Percentiles rank a stretch among this genome's conserved stretches.
phyloP scores from a whole-genome alignment of 1,140 invertebrate species.

The Steinernema khuongi region DNA sequence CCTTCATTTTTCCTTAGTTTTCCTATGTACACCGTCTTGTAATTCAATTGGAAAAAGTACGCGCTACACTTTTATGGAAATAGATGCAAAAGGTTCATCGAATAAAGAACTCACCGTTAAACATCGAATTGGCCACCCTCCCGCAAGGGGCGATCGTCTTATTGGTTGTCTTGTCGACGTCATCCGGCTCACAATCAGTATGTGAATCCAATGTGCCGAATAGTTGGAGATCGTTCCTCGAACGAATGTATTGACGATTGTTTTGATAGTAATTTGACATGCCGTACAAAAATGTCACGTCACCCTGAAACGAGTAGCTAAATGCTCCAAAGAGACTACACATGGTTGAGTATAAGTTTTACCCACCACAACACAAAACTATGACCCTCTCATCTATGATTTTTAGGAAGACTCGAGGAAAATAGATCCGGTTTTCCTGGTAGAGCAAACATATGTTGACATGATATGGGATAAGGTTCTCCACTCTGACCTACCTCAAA shows the following conservation, averaged over 20 bases:
- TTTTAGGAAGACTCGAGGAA: no score
- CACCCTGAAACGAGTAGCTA: slow-evolving; percentile 68
- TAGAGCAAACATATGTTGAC: no score
- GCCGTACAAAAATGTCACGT: slow-evolving; percentile 95
- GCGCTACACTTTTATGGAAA: no score
- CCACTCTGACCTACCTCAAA: no score
- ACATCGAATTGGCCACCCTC: slow-evolving; percentile 94
- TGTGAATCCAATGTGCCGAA: slow-evolving; percentile 72
- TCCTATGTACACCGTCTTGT: not conserved
- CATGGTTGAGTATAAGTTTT: no score
- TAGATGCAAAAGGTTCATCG: not conserved
- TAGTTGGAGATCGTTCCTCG: slow-evolving; percentile 83
- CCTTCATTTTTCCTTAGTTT: no score
- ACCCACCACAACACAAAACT: no score
- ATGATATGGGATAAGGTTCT: no score
- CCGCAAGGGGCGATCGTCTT: slow-evolving; percentile 68
- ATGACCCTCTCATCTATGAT: no score
- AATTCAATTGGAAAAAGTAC: slow-evolving; percentile 1
- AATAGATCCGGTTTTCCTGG: no score
- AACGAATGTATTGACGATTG: slow-evolving; percentile 94
- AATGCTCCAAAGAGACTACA: no score
- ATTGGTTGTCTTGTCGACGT: slow-evolving; percentile 19
- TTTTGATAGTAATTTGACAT: slow-evolving; percentile 97
- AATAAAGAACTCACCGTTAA: slow-evolving; percentile 71
- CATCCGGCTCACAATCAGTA: not conserved